phyloP scores from a whole-genome alignment of 2,888 invertebrate genomes.

The Apomyelois bistriatella region DNA sequence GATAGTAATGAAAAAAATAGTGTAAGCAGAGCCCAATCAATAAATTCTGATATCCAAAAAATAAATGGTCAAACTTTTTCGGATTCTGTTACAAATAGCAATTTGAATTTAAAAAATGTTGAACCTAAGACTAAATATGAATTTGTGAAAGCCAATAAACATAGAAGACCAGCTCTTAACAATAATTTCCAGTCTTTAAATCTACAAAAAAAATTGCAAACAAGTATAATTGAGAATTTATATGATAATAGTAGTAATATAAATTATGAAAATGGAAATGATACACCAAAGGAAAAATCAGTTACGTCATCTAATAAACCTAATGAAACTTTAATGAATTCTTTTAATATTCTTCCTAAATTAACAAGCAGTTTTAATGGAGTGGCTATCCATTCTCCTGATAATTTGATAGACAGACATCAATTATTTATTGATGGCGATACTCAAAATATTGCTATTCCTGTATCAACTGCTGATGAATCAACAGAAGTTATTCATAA shows the following conservation, averaged over 20 bases:
- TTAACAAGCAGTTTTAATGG: not conserved
- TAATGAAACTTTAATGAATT: slow-evolving; percentile 4
- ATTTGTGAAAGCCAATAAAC: not conserved
- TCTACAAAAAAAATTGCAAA: no score
- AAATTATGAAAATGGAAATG: no score
- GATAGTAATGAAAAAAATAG: not conserved
- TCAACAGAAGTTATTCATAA: not conserved
- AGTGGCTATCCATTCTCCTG: not conserved
- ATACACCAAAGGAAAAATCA: no score
- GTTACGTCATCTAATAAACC: no score
- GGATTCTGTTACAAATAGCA: not conserved
- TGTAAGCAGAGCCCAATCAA: not conserved
- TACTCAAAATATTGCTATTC: not conserved
- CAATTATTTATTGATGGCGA: not conserved
- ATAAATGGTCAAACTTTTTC: not conserved
- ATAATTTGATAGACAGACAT: not conserved
- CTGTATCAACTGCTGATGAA: not conserved
- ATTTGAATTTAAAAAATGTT: not conserved
- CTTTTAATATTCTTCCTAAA: slow-evolving; percentile 30
- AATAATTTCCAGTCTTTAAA: not conserved
- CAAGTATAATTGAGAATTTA: no score
- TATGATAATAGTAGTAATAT: no score
- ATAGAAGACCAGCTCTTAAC: not conserved
- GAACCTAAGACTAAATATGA: not conserved
- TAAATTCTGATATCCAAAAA: not conserved